phyloP scores from a whole-genome alignment of 2,113 vertebrate species.

The pig (Sus scrofa) region DNA sequence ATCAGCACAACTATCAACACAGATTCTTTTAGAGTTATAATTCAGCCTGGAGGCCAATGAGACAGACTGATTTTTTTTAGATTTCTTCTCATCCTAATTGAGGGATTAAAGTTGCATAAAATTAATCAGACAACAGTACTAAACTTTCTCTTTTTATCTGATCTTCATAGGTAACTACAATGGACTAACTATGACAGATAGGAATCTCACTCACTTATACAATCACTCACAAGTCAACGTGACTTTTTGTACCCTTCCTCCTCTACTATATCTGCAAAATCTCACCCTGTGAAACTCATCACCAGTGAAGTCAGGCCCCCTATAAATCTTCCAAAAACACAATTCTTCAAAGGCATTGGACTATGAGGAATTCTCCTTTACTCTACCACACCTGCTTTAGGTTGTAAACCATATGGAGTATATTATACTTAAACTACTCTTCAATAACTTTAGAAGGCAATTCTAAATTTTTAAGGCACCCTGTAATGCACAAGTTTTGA shows the following conservation, averaged over 20 bases:
- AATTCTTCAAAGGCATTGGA: slow-evolving; percentile 75
- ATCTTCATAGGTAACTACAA: background rate
- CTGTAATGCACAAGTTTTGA: slow-evolving; percentile 57
- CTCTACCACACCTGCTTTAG: slow-evolving; percentile 70
- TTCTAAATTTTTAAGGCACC: slow-evolving; percentile 61
- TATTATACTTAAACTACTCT: slow-evolving; percentile 62
- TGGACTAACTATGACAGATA: slow-evolving; percentile 15
- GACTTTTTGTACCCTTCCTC: background rate
- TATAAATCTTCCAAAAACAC: slow-evolving; percentile 67
- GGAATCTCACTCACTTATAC: background rate
- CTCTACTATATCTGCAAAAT: slow-evolving; percentile 52
- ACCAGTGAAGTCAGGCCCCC: slow-evolving; percentile 44
- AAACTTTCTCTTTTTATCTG: slow-evolving; percentile 30
- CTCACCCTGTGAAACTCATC: slow-evolving; percentile 61
- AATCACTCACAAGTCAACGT: slow-evolving; percentile 26
- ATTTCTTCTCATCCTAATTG: background rate
- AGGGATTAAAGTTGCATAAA: slow-evolving; percentile 31
- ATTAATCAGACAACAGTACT: background rate
- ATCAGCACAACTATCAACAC: slow-evolving; percentile 1
- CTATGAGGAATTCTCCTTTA: slow-evolving; percentile 59
- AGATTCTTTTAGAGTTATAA: slow-evolving; percentile 43
- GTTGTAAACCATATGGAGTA: slow-evolving; percentile 69
- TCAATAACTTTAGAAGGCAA: slow-evolving; percentile 64
- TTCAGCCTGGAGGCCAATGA: background rate
- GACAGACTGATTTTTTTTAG: slow-evolving; percentile 54